Conservation (phyloP, 2,888 invertebrate genomes). For the Vesta saturnalis region DNA sequence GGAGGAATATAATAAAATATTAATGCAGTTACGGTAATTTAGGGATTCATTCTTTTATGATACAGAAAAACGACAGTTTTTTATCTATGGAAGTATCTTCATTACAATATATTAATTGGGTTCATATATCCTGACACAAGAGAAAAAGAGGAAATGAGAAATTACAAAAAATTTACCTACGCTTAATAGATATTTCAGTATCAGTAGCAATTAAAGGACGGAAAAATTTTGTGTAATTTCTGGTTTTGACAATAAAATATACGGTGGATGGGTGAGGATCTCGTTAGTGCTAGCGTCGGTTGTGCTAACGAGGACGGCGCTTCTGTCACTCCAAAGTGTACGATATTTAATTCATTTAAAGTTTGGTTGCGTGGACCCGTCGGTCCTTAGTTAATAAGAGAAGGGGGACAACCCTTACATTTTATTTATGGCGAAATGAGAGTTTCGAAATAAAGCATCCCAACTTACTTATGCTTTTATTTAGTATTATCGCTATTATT, state of each 20-base stretch:
- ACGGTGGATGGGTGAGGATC: conserved; percentile 29
- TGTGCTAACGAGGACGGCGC: conserved; percentile 40
- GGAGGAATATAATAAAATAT: no score
- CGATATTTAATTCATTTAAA: conserved; percentile 52
- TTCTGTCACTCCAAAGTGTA: conserved; percentile 43
- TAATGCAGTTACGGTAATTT: no score
- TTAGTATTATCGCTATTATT: conserved; percentile 14
- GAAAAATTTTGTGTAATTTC: conserved; percentile 37
- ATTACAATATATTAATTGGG: neutral
- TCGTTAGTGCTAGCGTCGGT: conserved; percentile 36
- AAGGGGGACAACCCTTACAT: conserved; percentile 41
- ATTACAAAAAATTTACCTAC: conserved; percentile 7
- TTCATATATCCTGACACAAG: neutral
- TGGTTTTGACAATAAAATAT: conserved; percentile 38
- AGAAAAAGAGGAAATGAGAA: neutral
- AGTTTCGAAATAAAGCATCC: conserved; percentile 35
- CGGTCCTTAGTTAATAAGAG: conserved; percentile 45
- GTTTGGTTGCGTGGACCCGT: conserved; percentile 46
- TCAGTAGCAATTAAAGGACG: conserved; percentile 31
- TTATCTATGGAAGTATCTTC: neutral
- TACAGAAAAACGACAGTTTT: no score
- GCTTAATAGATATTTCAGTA: conserved; percentile 13
- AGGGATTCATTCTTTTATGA: no score
- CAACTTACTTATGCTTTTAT: conserved; percentile 23
- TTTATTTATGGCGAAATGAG: conserved; percentile 47